Evolutionary conservation across 2,113 vertebrate genomes (phyloP).

Genomic region (Rattus norvegicus): GRCr8 NC_086029.1:47721501-47722000

Average conservation of each 20-base stretch:
- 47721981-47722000: too few species aligned
- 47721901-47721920: background rate
- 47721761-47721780: background rate
- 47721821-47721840: background rate
- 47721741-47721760: background rate
- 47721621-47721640: background rate
- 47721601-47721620: background rate
- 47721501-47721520: background rate
- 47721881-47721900: background rate
- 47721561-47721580: too few species aligned
- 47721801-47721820: background rate
- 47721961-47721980: rapidly evolving
- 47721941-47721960: background rate
- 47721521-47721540: background rate
- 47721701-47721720: background rate
- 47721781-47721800: rapidly evolving
- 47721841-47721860: background rate
- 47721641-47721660: background rate
- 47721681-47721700: background rate
- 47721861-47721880: rapidly evolving
- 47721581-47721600: background rate
- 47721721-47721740: background rate
- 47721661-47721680: background rate
- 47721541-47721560: background rate
- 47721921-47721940: background rate